Conservation (phyloP, 1,140 invertebrate species). For the Subanguina moxae region DNA sequence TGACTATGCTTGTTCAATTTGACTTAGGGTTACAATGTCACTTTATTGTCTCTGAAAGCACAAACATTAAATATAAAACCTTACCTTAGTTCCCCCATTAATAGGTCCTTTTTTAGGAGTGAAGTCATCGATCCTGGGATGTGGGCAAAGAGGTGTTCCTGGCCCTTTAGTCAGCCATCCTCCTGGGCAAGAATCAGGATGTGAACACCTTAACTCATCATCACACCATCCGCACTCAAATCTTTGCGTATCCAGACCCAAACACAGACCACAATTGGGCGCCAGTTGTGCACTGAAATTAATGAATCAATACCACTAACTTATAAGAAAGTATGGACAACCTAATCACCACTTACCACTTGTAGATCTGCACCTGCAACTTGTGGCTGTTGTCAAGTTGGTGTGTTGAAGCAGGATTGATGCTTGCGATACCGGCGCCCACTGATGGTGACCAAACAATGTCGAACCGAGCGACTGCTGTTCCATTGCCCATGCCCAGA, state of each 20-base stretch:
- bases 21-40: no score
- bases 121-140: slow-evolving; percentile 64
- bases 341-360: no score
- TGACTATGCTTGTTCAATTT: no score
- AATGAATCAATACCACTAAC: no score
- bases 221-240: slow-evolving; percentile 58
- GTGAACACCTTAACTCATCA: slow-evolving; percentile 32
- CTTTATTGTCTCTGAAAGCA: no score
- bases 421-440: slow-evolving; percentile 1
- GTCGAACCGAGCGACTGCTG: slow-evolving; percentile 43
- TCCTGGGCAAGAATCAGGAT: slow-evolving; percentile 21
- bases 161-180: slow-evolving; percentile 29
- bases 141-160: slow-evolving; percentile 45
- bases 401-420: slow-evolving; percentile 5
- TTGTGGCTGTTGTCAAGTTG: slow-evolving; percentile 31
- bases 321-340: no score
- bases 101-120: slow-evolving; percentile 87
- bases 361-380: slow-evolving; percentile 46
- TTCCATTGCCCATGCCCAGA: slow-evolving; percentile 48
- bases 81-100: slow-evolving; percentile 77
- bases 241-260: slow-evolving; percentile 43
- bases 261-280: slow-evolving; percentile 50
- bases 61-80: neutral
- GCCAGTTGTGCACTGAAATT: slow-evolving; percentile 54
- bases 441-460: slow-evolving; percentile 40